phyloP scores from a whole-genome alignment of 1,140 invertebrate genomes.

The Temnothorax longispinosus region DNA sequence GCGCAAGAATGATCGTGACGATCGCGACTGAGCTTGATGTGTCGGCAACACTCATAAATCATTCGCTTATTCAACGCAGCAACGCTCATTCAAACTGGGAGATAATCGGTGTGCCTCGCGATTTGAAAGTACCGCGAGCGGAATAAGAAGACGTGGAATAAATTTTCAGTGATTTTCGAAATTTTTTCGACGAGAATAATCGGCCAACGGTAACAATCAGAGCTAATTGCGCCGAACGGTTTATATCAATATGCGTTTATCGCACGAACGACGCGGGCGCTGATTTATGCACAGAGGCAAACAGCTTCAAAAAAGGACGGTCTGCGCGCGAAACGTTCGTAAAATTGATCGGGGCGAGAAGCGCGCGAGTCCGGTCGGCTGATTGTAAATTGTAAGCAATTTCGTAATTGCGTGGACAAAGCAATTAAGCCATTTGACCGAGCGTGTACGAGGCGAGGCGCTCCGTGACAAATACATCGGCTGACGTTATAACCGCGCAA shows the following conservation, averaged over 20 bases:
- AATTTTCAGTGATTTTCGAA: background rate
- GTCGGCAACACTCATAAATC: background rate
- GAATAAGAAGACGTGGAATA: background rate
- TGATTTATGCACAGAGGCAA: constrained; percentile 70
- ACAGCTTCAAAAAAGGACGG: constrained; percentile 65
- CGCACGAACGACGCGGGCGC: constrained; percentile 9
- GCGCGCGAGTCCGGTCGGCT: constrained; percentile 53
- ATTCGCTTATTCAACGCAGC: no score
- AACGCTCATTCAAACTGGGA: background rate
- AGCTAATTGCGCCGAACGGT: constrained; percentile 47
- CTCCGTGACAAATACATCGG: constrained; percentile 75
- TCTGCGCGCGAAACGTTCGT: constrained; percentile 50
- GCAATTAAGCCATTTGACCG: constrained; percentile 82
- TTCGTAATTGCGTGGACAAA: constrained; percentile 82
- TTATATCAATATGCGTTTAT: constrained; percentile 67
- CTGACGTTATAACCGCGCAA: constrained; percentile 78
- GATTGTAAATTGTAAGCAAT: constrained; percentile 83
- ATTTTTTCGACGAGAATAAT: constrained; percentile 17
- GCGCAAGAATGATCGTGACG: constrained; percentile 32
- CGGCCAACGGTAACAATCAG: constrained; percentile 39
- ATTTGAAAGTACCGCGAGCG: background rate
- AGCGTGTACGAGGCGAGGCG: constrained; percentile 71
- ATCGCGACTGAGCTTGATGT: constrained; percentile 32
- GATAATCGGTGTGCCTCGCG: background rate
- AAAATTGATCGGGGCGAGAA: constrained; percentile 71